Conservation (phyloP, 1,140 invertebrate species). For the Heliconius eleuchia region DNA sequence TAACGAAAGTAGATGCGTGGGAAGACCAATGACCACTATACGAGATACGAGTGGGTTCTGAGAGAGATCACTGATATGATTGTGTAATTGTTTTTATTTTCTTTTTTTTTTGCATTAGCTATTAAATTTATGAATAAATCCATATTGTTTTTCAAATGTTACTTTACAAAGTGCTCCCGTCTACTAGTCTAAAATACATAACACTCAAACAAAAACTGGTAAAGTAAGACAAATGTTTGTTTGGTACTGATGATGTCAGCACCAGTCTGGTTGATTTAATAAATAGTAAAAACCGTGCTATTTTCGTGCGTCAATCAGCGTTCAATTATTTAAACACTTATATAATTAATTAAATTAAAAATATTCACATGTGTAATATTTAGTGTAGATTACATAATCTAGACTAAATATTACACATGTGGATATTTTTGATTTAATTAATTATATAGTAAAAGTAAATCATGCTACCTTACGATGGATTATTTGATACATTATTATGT, state of each 20-base stretch:
- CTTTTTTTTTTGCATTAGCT: neutral
- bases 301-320: slow-evolving; percentile 46
- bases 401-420: neutral
- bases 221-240: neutral
- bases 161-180: too few relatives aligned
- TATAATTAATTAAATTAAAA: slow-evolving; percentile 19
- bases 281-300: slow-evolving; percentile 36
- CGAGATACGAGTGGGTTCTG: neutral
- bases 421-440: slow-evolving; percentile 12
- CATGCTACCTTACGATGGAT: too few relatives aligned
- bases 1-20: slow-evolving; percentile 46
- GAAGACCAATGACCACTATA: slow-evolving; percentile 29
- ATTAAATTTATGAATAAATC: too few relatives aligned
- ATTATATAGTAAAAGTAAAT: neutral
- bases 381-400: neutral
- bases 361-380: neutral
- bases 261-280: slow-evolving; percentile 41
- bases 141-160: too few relatives aligned
- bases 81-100: neutral
- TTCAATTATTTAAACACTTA: slow-evolving; percentile 25
- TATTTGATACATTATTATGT: too few relatives aligned
- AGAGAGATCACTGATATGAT: neutral
- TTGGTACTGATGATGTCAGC: slow-evolving; percentile 49
- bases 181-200: neutral
- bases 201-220: neutral